Evolutionary conservation across 2,797 vertebrate genomes (phyloP).

Genomic region (Rallus crepitans): DNA sequence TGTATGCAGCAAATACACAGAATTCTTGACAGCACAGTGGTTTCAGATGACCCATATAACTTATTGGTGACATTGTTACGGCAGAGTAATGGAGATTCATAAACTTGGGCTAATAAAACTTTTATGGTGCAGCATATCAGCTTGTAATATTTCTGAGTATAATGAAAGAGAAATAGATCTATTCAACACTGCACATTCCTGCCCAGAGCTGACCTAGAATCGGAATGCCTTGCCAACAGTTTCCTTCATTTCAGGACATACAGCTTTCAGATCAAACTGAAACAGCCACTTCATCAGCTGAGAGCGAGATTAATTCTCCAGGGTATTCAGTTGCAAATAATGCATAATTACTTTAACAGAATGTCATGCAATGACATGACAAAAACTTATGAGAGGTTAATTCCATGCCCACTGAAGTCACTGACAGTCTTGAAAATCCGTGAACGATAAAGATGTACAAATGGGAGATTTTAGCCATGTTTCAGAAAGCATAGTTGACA

Average conservation of each 20-base stretch:
- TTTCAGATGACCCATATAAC: slow-evolving; percentile 43
- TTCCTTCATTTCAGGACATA: not conserved
- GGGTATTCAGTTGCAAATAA: not conserved
- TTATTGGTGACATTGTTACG: slow-evolving; percentile 43
- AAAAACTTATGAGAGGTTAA: not conserved
- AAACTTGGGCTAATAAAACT: slow-evolving; percentile 47
- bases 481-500: not conserved
- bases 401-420: not conserved
- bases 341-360: not conserved
- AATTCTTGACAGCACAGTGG: not conserved
- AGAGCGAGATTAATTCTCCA: not conserved
- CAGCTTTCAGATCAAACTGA: not conserved
- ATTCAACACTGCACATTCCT: not conserved
- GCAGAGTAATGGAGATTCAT: slow-evolving; percentile 43
- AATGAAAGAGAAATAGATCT: slow-evolving; percentile 26
- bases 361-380: not conserved
- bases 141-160: slow-evolving; percentile 23
- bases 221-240: not conserved
- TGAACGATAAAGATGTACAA: not conserved
- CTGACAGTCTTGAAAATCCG: not conserved
- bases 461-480: not conserved
- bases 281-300: not conserved
- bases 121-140: not conserved
- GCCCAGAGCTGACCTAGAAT: not conserved
- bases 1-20: not conserved